phyloP scores from a whole-genome alignment of 2,888 invertebrate genomes.

The Tenthredo distinguenda region DNA sequence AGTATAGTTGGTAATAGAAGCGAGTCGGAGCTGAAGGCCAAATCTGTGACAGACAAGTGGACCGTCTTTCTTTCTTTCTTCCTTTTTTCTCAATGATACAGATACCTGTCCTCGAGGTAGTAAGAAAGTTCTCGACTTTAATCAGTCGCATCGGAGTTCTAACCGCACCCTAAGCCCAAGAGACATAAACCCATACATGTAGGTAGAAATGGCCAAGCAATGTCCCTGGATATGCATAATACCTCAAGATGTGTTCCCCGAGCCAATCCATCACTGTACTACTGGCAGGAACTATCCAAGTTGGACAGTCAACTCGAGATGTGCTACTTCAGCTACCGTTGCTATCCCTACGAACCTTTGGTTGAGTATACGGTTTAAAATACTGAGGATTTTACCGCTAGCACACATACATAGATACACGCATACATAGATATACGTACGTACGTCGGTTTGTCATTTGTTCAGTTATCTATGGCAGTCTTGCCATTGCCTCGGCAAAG shows the following conservation, averaged over 20 bases:
- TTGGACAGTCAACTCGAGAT: slow-evolving; percentile 56
- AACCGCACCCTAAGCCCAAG: slow-evolving; percentile 34
- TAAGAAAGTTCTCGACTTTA: slow-evolving; percentile 26
- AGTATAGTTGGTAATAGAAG: neutral
- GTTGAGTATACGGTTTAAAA: neutral
- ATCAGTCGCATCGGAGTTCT: slow-evolving; percentile 39
- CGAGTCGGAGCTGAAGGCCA: neutral
- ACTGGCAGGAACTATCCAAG: slow-evolving; percentile 61
- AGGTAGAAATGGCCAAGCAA: slow-evolving; percentile 45
- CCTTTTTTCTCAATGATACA: neutral
- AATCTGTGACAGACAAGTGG: slow-evolving; percentile 12
- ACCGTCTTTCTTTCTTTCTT: neutral
- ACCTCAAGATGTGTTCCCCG: slow-evolving; percentile 48
- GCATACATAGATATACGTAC: neutral
- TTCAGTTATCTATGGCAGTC: slow-evolving; percentile 3
- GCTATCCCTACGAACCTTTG: slow-evolving; percentile 32
- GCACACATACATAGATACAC: neutral
- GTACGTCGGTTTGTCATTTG: slow-evolving; percentile 15
- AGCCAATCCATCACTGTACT: slow-evolving; percentile 66
- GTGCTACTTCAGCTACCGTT: slow-evolving; percentile 61
- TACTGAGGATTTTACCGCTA: slow-evolving; percentile 21
- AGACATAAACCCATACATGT: slow-evolving; percentile 33
- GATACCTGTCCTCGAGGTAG: neutral
- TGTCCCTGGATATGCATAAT: slow-evolving; percentile 51
- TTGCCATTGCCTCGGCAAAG: neutral